Base-by-base conservation (phyloP, 2,888 invertebrate species). In the Muscina levida region DNA sequence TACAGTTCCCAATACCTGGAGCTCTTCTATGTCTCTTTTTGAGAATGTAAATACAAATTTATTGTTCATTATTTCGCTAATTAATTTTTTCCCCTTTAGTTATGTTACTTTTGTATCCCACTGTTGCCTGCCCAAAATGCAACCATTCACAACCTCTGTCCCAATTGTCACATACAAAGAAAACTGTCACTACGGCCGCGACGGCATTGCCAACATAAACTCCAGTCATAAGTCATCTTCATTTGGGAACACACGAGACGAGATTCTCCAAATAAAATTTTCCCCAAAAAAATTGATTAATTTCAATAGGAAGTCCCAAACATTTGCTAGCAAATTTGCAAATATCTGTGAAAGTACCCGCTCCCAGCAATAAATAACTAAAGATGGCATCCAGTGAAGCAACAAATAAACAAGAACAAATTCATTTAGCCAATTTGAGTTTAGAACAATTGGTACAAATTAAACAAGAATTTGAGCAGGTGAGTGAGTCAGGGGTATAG, bases 391-490 rank as follows among this genome's bases (percentile, higher is more conserved):
- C 85, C 17, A 83, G 77, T 82, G 83, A 80, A 62, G 68, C 80
- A 65, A 65, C 84, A n/a, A 93, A 94, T 84, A 93, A 93, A 80
- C 92, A 93, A 37, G 93, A 95, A 86, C 94, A 95, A 91, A 93
- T 97, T 83, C 96, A 97, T 91, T 92, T 97, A 85, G 94, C 94
- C 2, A 95, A 95, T 86, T 91, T 97, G 83, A 95, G 93, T 90
- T 91, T 97, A 70, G 95, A 94, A 85, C 97, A 97, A 91, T 92
- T 98, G 88, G 93, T 95, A 84, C 94, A 95, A 87, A 91, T 97
- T 73, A 97, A 96, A 89, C 95, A 96, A 87, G 97, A 97, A 91
- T 91, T 97, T 84, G 97, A 97, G 90, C 95, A 96, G 92, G 96
- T 96, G 89, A 87, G 85, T 83, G 13, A 11, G 5, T 6, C 17